Evolutionary conservation across 2,888 invertebrate genomes (phyloP).

Genomic region (Arctia plantaginis): DNA sequence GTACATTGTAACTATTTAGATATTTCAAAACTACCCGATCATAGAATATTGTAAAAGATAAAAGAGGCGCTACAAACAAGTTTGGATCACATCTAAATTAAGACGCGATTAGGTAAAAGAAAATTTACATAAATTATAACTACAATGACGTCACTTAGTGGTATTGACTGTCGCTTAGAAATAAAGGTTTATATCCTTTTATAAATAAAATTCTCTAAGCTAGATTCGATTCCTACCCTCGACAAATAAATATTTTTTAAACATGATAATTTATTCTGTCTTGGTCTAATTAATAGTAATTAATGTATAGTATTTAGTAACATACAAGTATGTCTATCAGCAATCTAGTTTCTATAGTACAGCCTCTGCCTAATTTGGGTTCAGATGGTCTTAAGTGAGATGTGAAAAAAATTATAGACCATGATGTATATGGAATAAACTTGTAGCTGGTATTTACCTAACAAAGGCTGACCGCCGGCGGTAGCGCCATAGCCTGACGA

Average conservation of each 20-base stretch:
- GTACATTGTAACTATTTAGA: slow-evolving; percentile 1
- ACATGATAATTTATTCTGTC: neutral
- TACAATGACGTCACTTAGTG: slow-evolving; percentile 46
- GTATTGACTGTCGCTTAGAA: slow-evolving; percentile 38
- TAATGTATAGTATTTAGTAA: neutral
- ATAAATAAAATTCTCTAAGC: slow-evolving; percentile 41
- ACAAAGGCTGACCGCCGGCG: slow-evolving; percentile 71
- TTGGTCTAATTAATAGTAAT: neutral
- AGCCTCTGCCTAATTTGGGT: neutral
- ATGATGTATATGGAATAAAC: slow-evolving; percentile 49
- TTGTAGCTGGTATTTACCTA: slow-evolving; percentile 58
- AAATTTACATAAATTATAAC: slow-evolving; percentile 55
- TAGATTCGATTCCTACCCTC: neutral
- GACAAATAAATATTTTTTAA: neutral
- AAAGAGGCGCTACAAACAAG: slow-evolving; percentile 41
- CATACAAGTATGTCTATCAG: neutral
- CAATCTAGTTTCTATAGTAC: neutral
- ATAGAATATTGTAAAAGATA: slow-evolving; percentile 43
- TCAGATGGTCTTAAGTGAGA: neutral
- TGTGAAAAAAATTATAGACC: slow-evolving; percentile 49
- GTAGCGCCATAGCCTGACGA: slow-evolving; percentile 75
- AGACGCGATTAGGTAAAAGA: slow-evolving; percentile 53
- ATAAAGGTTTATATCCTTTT: slow-evolving; percentile 35
- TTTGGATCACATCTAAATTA: slow-evolving; percentile 51
- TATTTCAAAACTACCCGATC: slow-evolving; percentile 2